Conservation (phyloP, 2,888 invertebrate genomes). For the Pterostichus madidus region DNA sequence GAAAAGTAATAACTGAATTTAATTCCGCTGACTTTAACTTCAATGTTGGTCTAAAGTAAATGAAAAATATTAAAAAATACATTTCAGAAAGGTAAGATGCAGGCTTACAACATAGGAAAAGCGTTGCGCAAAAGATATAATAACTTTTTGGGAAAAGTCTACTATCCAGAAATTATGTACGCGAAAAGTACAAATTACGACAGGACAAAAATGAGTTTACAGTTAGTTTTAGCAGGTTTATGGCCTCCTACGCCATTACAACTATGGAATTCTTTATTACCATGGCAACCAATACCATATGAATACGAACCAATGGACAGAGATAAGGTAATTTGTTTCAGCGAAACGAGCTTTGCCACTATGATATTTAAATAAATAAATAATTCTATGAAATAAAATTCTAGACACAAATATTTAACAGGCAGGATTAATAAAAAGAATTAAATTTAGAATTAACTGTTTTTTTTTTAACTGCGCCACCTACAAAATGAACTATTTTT, state of each 20-base stretch:
- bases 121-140: slow-evolving; percentile 82
- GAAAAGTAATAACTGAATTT: too few relatives aligned
- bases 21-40: too few relatives aligned
- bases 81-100: slow-evolving; percentile 78
- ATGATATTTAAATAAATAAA: too few relatives aligned
- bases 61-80: too few relatives aligned
- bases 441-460: too few relatives aligned
- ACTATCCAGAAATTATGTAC: slow-evolving; percentile 79
- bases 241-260: slow-evolving; percentile 81
- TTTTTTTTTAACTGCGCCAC: too few relatives aligned
- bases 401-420: too few relatives aligned
- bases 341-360: not conserved
- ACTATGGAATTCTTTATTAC: slow-evolving; percentile 78
- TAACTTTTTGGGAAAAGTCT: slow-evolving; percentile 80
- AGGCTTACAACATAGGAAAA: slow-evolving; percentile 82
- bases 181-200: slow-evolving; percentile 83
- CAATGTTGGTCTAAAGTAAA: too few relatives aligned
- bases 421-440: too few relatives aligned
- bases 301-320: slow-evolving; percentile 70
- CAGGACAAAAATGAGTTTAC: slow-evolving; percentile 86
- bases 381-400: not conserved
- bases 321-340: slow-evolving; percentile 70
- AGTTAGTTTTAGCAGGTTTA: slow-evolving; percentile 83
- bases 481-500: too few relatives aligned
- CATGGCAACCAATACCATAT: slow-evolving; percentile 73